A percentile compares a stretch with the other conserved stretches of the same genome.
phyloP scores from a whole-genome alignment of 1,140 invertebrate genomes.

The Diorhabda sublineata region DNA sequence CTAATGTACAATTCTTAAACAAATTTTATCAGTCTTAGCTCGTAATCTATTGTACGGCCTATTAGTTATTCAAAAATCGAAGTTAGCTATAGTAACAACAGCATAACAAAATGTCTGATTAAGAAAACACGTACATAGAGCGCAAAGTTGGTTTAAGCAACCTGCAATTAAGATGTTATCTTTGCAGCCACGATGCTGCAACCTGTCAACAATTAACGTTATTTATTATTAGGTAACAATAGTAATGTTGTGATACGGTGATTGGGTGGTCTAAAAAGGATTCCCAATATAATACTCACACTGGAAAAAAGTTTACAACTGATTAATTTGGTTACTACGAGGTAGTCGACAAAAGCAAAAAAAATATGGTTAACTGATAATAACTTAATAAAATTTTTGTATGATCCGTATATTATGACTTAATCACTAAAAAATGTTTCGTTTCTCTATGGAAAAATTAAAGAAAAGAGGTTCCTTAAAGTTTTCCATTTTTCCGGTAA shows the following conservation, averaged over 20 bases:
- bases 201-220: constrained; percentile 47
- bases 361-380: no score
- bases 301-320: background rate
- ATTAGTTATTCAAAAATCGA: background rate
- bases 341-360: no score
- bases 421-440: no score
- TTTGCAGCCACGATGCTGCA: constrained; percentile 42
- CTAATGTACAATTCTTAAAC: no score
- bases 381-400: no score
- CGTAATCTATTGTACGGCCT: no score
- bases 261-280: constrained; percentile 41
- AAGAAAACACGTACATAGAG: constrained; percentile 40
- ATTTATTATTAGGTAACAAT: constrained; percentile 47
- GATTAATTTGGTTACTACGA: no score
- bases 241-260: constrained; percentile 45
- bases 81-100: background rate
- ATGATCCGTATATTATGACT: no score
- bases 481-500: no score
- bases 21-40: no score
- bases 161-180: constrained; percentile 47
- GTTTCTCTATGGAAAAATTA: no score
- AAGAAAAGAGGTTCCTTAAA: no score
- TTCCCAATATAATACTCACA: background rate
- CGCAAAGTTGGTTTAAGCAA: constrained; percentile 41
- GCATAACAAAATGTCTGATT: constrained; percentile 31